Base-by-base conservation (phyloP, 2,888 invertebrate species). In the Brenthis ino region DNA sequence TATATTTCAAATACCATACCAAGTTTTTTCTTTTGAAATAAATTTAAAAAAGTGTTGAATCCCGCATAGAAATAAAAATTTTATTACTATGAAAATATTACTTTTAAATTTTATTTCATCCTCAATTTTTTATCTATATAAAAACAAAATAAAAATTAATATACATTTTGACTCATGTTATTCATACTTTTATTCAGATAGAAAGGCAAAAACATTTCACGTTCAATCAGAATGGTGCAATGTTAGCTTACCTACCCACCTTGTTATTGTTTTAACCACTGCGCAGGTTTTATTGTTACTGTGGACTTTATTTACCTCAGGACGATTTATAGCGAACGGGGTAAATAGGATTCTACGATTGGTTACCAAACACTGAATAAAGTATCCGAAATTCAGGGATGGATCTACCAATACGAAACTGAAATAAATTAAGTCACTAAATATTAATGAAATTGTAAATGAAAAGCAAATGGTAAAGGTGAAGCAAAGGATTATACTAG, bases 311-410 rank as follows among this genome's bases (percentile, higher is more conserved):
- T 74, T 75, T 74, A 75, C 73, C 63, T 70, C 66, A 67, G 70
- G 67, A 71, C 71, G 69, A 72, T 75, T 75, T 75, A 74, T 69
- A 70, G 70, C 68, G 71, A 58, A 56, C 69, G 55, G 67, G 65
- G 65, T 69, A 71, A 73, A 73, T 71, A 73, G 67, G 67, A 73
- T 71, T 69, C 61, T 60, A 69, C 71, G 65, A 65, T 66, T 80
- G 81, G 84, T 77, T 80, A 85, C 67, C 67, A 67, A 71, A 69
- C 56, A 58, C 69, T 69, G 69, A 53, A 64, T 65, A 65, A 57
- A 65, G 65, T 64, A 64, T 55, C 63, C 57, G 57, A 58, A 68
- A 63, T 66, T 67, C 65, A 66, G 50, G 63, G 47, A 55, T 57
- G 43, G 55, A n/a, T 43, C 53, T 43, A 20, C 14, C 4, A n/a